phyloP scores from a whole-genome alignment of 2,113 vertebrate species.

The Sardina pilchardus region DNA sequence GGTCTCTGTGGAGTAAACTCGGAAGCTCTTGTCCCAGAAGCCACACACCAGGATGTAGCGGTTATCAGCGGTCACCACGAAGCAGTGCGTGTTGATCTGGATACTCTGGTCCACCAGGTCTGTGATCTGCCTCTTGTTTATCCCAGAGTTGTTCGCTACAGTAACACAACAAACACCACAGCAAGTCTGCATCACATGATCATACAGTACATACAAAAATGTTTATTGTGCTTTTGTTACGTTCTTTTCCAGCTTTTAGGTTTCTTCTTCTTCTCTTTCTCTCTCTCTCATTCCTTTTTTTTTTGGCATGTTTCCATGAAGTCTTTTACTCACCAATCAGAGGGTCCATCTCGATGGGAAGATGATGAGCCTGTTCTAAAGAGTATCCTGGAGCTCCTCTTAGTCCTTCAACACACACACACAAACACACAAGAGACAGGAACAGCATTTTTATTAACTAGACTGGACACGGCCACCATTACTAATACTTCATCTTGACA shows the following conservation, averaged over 20 bases:
- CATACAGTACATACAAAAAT: background rate
- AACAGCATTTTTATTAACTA: background rate
- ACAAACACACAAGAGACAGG: slow-evolving; percentile 1
- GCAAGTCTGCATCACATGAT: background rate
- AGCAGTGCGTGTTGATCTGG: slow-evolving; percentile 98
- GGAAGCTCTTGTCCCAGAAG: slow-evolving; percentile 99
- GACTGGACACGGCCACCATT: too few relatives aligned
- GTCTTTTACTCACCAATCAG: slow-evolving; percentile 69
- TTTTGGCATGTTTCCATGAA: background rate
- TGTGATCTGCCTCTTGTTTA: slow-evolving; percentile 97
- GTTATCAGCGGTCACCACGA: slow-evolving; percentile 98
- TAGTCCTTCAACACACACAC: slow-evolving; percentile 60
- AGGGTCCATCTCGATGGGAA: slow-evolving; percentile 80
- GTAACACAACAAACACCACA: slow-evolving; percentile 1
- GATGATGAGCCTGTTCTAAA: slow-evolving; percentile 77
- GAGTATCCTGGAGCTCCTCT: slow-evolving; percentile 79
- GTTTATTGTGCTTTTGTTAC: background rate
- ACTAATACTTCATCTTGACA: too few relatives aligned
- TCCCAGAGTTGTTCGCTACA: slow-evolving; percentile 94
- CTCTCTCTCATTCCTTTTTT: background rate
- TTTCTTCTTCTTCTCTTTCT: background rate
- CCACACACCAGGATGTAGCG: slow-evolving; percentile 97
- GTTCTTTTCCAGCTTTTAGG: background rate
- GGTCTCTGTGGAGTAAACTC: slow-evolving; percentile 97
- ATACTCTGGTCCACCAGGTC: slow-evolving; percentile 99